phyloP scores from a whole-genome alignment of 1,140 invertebrate species.

The Tetraneura akinire region DNA sequence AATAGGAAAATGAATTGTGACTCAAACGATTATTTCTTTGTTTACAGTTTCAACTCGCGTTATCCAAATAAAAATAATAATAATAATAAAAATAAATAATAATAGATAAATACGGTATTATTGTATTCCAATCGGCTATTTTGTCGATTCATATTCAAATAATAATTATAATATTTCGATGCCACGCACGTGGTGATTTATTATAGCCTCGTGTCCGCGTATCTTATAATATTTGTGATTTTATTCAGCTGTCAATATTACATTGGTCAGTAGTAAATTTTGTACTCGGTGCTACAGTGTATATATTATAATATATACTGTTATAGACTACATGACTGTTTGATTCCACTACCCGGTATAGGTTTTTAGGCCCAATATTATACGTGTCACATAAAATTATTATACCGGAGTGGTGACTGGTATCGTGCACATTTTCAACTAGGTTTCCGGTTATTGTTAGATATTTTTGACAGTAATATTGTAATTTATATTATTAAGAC shows the following conservation, averaged over 20 bases:
- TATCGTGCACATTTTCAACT: background rate
- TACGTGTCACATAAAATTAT: no score
- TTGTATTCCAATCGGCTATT: background rate
- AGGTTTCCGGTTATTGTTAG: conserved; percentile 37
- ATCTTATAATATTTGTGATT: no score
- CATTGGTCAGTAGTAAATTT: no score
- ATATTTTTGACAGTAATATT: conserved; percentile 17
- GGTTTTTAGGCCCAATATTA: no score
- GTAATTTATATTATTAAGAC: conserved; percentile 3
- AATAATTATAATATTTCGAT: conserved; percentile 8
- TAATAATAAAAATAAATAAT: background rate
- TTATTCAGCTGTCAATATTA: no score
- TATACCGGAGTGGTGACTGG: no score
- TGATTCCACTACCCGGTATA: no score
- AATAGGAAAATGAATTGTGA: background rate
- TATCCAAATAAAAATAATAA: background rate
- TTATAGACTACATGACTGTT: no score
- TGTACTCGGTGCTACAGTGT: no score
- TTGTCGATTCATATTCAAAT: conserved; percentile 12
- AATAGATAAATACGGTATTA: background rate
- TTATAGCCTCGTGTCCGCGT: background rate
- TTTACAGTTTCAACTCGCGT: conserved; percentile 2
- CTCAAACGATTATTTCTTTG: background rate
- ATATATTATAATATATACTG: no score
- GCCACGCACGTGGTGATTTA: conserved; percentile 14